Evolutionary conservation across 2,888 invertebrate species (phyloP), one percentile per base, ranked within the genome.

Genomic region (Cosmia pyralina): DNA sequence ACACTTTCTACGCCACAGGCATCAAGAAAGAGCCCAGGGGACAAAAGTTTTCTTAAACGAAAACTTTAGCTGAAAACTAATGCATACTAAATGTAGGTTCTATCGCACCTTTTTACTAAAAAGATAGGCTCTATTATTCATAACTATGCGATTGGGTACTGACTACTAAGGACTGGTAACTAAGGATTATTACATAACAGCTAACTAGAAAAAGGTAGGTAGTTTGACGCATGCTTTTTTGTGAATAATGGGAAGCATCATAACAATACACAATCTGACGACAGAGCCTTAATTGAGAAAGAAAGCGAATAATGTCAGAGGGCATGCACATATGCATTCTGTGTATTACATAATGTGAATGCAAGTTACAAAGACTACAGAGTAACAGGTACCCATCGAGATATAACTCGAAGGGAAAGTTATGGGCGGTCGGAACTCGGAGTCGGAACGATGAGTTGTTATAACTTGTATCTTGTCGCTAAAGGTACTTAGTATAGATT

Each of bases 381-480:
- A 44, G 63, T 34, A 62, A 67, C 76, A 83, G 67, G 71, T 78
- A 66, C 71, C 68, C 38, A 70, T 63, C 60, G 58, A 59, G 53
- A 59, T 69, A 53, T 52, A 52, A 70, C 52, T 76, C 15, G 55
- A 81, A 83, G 75, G 77, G 85, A 85, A 85, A 85, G 83, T 79
- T 70, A 81, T 70, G 72, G 64, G 58, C 64, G 15, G 38, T 65
- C 53, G 46, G 76, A 75, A 74, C 68, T 74, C 17, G 48, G 69
- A 71, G 62, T 74, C 19, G 52, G 71, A 71, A 65, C 13, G 59
- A 70, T 55, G 57, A 41, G 50, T 46, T 66, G 64, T 34, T 72
- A 59, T n/a, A 17, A 44, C 19, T 46, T 63, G 10, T 66, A n/a
- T 28, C 19, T 44, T 44, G 50, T 46, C 13, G 44, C 22, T 69